A percentile compares a stretch with the other conserved stretches of the same genome.
Conservation (phyloP, 2,888 invertebrate genomes). For the Suillia variegata region DNA sequence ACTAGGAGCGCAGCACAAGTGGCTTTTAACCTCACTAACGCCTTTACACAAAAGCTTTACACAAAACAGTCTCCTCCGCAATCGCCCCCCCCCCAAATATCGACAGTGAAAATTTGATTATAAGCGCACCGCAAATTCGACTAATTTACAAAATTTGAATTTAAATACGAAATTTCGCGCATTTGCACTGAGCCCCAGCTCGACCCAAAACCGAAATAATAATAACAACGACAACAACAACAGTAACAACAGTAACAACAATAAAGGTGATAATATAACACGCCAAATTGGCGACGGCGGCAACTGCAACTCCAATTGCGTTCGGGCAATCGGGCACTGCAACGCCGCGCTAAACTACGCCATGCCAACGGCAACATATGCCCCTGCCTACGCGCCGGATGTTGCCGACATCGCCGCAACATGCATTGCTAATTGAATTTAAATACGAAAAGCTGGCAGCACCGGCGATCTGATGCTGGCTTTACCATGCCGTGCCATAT, state of each 20-base stretch:
- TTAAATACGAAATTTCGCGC: background rate
- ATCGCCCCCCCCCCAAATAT: too few relatives aligned
- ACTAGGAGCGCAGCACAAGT: too few relatives aligned
- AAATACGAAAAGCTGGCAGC: conserved; percentile 13
- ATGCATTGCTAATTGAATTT: conserved; percentile 28
- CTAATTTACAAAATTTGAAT: background rate
- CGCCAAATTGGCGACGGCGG: conserved; percentile 7
- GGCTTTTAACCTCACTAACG: too few relatives aligned
- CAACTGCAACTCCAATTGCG: background rate
- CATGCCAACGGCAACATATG: background rate
- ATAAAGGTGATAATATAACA: background rate
- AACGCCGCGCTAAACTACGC: background rate
- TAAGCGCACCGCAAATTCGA: background rate
- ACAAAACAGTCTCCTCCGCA: too few relatives aligned
- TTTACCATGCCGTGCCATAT: too few relatives aligned
- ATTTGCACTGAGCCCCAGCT: background rate
- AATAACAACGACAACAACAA: conserved; percentile 1
- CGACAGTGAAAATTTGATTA: background rate
- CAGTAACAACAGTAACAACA: background rate
- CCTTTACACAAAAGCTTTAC: too few relatives aligned
- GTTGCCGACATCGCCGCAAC: conserved; percentile 25
- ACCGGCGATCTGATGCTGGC: too few relatives aligned
- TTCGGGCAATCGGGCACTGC: background rate
- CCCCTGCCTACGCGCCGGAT: conserved; percentile 10
- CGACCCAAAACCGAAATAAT: background rate